phyloP scores from a whole-genome alignment of 2,113 vertebrate species.

The Oplegnathus fasciatus region DNA sequence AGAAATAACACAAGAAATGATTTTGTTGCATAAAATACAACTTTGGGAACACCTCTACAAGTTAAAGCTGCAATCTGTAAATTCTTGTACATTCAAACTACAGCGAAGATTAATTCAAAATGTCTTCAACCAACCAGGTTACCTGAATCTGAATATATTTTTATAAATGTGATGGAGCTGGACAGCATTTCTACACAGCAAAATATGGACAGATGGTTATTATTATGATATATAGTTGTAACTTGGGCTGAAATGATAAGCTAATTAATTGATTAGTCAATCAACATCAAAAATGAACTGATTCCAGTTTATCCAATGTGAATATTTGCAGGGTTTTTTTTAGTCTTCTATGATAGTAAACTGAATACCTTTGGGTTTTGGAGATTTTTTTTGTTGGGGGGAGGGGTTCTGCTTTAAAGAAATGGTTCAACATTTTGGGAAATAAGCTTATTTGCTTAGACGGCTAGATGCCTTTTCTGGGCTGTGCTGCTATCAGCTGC shows the following conservation, averaged over 20 bases:
- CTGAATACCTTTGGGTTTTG: too few relatives aligned
- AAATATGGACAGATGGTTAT: background rate
- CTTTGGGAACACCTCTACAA: background rate
- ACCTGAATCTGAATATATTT: background rate
- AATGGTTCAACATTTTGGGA: background rate
- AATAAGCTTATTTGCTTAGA: background rate
- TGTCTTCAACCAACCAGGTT: background rate
- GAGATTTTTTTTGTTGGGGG: too few relatives aligned
- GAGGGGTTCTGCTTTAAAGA: background rate
- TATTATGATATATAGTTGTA: background rate
- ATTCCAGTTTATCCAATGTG: background rate
- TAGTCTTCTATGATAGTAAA: background rate
- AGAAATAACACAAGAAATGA: background rate
- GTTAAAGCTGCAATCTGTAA: background rate
- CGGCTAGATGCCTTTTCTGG: background rate
- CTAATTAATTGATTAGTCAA: background rate
- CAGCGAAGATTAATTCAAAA: background rate
- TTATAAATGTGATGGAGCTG: background rate
- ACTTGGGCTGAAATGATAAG: background rate
- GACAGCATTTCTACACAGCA: background rate
- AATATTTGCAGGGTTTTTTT: background rate
- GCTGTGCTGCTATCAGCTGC: background rate
- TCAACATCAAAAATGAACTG: background rate
- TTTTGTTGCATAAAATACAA: background rate
- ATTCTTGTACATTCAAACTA: background rate